These are phyloP conservation scores for Archegozetes longisetosus DNA, from an alignment of 1,140 invertebrate genomes.

Conservation along the genomic window DNA sequence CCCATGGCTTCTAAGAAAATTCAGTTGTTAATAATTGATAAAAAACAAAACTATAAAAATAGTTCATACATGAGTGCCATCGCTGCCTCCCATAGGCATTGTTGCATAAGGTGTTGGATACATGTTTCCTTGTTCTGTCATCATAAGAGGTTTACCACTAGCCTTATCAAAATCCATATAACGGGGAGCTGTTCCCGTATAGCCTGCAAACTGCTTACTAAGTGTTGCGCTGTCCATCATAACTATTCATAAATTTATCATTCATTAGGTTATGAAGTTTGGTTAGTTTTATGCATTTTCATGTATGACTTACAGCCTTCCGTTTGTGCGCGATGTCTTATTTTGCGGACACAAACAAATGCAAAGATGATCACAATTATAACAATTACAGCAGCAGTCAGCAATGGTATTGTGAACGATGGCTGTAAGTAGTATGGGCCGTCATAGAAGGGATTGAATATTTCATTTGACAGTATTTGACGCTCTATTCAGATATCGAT, in stretches of 20 bases:
- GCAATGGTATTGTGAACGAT: constrained; percentile 21
- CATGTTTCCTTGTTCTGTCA: constrained; percentile 9
- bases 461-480: not conserved
- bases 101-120: constrained; percentile 12
- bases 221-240: constrained; percentile 7
- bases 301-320: constrained; percentile 3
- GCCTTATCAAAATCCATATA: constrained; percentile 12
- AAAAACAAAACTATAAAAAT: too few species aligned
- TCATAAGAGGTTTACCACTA: constrained; percentile 11
- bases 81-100: constrained; percentile 9
- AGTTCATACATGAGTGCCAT: not conserved
- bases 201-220: constrained; percentile 4
- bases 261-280: too few species aligned
- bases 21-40: too few species aligned
- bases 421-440: constrained; percentile 17
- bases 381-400: constrained; percentile 20
- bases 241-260: constrained; percentile 2
- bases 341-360: constrained; percentile 20
- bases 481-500: not conserved
- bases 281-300: too few species aligned
- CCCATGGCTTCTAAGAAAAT: constrained; percentile 14
- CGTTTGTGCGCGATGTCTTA: constrained; percentile 13
- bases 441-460: constrained; percentile 12
- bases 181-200: not conserved
- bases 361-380: constrained; percentile 20